These are phyloP conservation scores for Atherix ibis DNA, from an alignment of 2,888 invertebrate genomes.

Conservation along the genomic window DNA sequence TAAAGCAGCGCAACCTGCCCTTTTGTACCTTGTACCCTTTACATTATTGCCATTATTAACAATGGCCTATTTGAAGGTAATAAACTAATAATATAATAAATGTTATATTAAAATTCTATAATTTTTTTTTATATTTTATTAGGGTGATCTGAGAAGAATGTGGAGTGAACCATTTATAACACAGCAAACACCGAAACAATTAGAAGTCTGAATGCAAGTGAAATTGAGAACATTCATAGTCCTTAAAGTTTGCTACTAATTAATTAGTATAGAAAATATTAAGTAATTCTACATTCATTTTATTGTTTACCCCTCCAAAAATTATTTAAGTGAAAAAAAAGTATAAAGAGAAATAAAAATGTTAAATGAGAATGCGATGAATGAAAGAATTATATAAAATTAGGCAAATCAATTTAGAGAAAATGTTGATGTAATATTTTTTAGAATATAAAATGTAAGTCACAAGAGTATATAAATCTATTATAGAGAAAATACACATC, in stretches of 20 bases:
- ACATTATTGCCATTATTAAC: slow-evolving; percentile 89
- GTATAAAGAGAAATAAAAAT: slow-evolving; percentile 3
- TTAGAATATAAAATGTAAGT: slow-evolving; percentile 3
- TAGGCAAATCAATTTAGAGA: too few species aligned
- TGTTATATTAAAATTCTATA: neutral
- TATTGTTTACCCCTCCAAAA: slow-evolving; percentile 13
- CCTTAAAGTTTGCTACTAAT: too few species aligned
- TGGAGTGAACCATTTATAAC: slow-evolving; percentile 94
- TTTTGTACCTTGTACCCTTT: slow-evolving; percentile 93
- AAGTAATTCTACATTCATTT: slow-evolving; percentile 2
- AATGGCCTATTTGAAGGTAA: slow-evolving; percentile 98
- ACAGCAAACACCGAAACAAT: slow-evolving; percentile 63
- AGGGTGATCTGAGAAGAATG: slow-evolving; percentile 95
- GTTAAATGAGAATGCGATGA: neutral
- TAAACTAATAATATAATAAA: too few species aligned
- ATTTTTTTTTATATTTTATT: slow-evolving; percentile 19
- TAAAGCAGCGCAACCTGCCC: slow-evolving; percentile 94
- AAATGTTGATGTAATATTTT: too few species aligned
- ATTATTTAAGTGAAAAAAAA: slow-evolving; percentile 11
- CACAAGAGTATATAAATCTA: slow-evolving; percentile 5
- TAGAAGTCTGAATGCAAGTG: slow-evolving; percentile 50
- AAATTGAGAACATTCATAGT: neutral
- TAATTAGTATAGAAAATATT: too few species aligned
- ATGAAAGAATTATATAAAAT: slow-evolving; percentile 1
- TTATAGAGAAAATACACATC: slow-evolving; percentile 1